Evolutionary conservation across 2,888 invertebrate species (phyloP).

Genomic region (Pyrrhia umbra): DNA sequence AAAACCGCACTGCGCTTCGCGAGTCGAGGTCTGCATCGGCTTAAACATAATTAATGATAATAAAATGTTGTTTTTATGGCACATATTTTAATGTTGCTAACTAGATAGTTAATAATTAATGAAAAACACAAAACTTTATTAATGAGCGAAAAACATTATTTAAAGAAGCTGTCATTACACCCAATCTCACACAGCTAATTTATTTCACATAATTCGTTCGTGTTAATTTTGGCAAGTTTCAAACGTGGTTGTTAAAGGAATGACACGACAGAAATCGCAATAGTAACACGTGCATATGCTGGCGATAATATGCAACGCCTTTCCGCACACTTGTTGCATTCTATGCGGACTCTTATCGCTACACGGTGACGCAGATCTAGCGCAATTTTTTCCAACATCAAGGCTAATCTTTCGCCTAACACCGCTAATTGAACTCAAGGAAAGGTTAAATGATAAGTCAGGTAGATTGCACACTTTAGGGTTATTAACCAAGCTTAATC

Average conservation of each 20-base stretch:
- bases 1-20: background rate
- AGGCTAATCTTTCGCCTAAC: conserved; percentile 2
- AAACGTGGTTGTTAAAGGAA: background rate
- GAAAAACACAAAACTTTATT: too few species aligned
- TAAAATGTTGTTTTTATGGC: background rate
- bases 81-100: background rate
- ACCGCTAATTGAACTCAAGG: conserved; percentile 13
- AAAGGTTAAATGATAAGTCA: conserved; percentile 31
- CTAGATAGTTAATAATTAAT: background rate
- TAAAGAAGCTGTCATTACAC: background rate
- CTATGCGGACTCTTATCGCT: background rate
- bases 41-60: background rate
- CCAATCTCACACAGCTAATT: too few species aligned
- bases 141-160: too few species aligned
- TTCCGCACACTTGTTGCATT: background rate
- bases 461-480: conserved; percentile 17
- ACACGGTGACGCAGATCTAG: background rate
- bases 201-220: too few species aligned
- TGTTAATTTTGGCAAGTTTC: background rate
- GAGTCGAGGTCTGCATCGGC: background rate
- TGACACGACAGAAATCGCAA: background rate
- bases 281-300: conserved; percentile 12
- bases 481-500: conserved; percentile 7
- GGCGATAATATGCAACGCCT: background rate
- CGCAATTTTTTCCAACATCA: conserved; percentile 7